Conservation (phyloP, 2,113 vertebrate genomes). For the Rhinolophus ferrumequinum region DNA sequence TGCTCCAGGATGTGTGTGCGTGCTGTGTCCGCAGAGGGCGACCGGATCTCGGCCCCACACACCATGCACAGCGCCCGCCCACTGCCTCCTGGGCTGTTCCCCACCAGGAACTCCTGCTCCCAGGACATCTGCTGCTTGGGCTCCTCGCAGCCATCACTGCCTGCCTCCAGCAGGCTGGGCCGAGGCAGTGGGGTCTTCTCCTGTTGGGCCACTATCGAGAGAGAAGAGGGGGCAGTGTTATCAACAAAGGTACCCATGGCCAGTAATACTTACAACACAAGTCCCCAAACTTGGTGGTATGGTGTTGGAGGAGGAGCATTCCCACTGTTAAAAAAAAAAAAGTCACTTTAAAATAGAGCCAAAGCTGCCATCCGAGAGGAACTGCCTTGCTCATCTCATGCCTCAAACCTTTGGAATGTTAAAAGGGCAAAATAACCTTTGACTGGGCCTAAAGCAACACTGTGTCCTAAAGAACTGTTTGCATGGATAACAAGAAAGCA, state of each 20-base stretch:
- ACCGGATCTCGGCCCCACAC: slow-evolving; percentile 89
- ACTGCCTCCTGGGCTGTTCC: slow-evolving; percentile 87
- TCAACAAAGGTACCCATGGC: background rate
- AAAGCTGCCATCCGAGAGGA: background rate
- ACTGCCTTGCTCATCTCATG: background rate
- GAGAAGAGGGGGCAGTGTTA: background rate
- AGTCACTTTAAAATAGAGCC: background rate
- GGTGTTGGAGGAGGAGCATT: no score
- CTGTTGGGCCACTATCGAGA: slow-evolving; percentile 67
- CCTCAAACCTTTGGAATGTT: background rate
- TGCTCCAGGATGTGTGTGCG: slow-evolving; percentile 89
- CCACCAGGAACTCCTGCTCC: slow-evolving; percentile 89
- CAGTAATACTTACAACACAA: background rate
- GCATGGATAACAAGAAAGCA: background rate
- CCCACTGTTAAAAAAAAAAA: background rate
- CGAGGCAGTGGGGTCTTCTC: slow-evolving; percentile 62
- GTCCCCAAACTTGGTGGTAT: background rate
- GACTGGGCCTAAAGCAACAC: background rate
- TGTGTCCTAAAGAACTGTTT: background rate
- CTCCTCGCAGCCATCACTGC: slow-evolving; percentile 55
- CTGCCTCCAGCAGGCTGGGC: slow-evolving; percentile 58
- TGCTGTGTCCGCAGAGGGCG: slow-evolving; percentile 85
- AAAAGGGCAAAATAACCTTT: background rate
- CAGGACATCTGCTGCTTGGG: slow-evolving; percentile 72
- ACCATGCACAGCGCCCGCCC: slow-evolving; percentile 92